Evolutionary conservation across 37 sponge, comb jelly and placozoan species (phyloP).

Genomic region (Beroe ovata): DNA sequence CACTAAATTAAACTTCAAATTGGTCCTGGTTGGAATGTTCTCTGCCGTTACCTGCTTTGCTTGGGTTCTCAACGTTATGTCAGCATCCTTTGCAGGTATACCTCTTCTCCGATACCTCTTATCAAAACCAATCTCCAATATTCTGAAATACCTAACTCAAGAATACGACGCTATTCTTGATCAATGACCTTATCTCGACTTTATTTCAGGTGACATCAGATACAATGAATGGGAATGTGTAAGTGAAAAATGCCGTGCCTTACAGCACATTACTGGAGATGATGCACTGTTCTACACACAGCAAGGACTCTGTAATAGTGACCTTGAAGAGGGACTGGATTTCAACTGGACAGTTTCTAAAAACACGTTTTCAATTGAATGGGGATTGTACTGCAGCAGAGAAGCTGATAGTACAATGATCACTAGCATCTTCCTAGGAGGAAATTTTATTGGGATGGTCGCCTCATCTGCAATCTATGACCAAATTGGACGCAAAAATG

Average conservation of each 20-base stretch:
- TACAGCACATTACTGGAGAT: background rate
- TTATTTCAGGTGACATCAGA: background rate
- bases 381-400: background rate
- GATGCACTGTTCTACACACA: background rate
- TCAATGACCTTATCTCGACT: too few relatives aligned
- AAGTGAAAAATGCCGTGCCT: background rate
- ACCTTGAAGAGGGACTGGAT: background rate
- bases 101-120: too few relatives aligned
- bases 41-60: background rate
- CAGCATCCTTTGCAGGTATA: background rate
- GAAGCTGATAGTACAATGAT: background rate
- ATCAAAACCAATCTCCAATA: too few relatives aligned
- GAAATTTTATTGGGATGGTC: background rate
- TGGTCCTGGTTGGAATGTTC: background rate
- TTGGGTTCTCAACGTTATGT: background rate
- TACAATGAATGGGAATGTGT: conserved; percentile 24
- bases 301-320: background rate
- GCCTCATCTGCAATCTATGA: background rate
- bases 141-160: too few relatives aligned
- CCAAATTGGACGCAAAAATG: background rate
- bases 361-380: background rate
- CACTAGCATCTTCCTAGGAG: background rate
- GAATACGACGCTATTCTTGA: too few relatives aligned
- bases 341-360: background rate
- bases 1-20: background rate